Evolutionary conservation across 1,140 invertebrate genomes (phyloP).

Genomic region (Rhizoglyphus robini): DNA sequence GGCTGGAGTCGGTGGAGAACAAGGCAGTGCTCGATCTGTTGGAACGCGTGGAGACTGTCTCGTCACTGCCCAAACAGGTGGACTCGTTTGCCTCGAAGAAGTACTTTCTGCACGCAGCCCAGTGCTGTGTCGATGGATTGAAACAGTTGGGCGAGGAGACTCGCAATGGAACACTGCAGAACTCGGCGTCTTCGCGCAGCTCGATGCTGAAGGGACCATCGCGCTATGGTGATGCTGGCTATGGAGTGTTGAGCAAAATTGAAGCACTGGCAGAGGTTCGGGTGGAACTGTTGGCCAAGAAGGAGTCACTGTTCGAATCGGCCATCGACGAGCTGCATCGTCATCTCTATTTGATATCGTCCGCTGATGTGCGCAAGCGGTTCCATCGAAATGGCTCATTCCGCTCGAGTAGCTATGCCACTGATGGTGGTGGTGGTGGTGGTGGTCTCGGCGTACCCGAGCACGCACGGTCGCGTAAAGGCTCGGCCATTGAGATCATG

Average conservation of each 20-base stretch:
- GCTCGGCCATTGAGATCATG: background rate
- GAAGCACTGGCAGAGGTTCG: conserved; percentile 64
- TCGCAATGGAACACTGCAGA: background rate
- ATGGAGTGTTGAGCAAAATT: conserved; percentile 34
- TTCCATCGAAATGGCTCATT: conserved; percentile 26
- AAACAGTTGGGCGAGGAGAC: background rate
- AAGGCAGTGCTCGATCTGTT: conserved; percentile 72
- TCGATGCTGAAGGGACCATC: background rate
- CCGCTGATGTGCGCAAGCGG: conserved; percentile 31
- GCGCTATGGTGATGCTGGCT: background rate
- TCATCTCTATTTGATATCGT: conserved; percentile 47
- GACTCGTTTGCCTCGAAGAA: conserved; percentile 53
- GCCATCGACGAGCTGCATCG: conserved; percentile 55
- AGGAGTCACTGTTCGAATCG: conserved; percentile 53
- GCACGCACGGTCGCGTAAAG: background rate
- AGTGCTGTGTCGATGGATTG: conserved; percentile 46
- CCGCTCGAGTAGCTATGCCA: background rate
- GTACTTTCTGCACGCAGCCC: conserved; percentile 71
- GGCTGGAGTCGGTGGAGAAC: conserved; percentile 81
- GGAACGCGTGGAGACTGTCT: conserved; percentile 69
- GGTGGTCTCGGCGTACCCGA: background rate
- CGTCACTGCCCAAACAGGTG: conserved; percentile 59
- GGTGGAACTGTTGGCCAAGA: conserved; percentile 52
- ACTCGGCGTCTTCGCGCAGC: background rate
- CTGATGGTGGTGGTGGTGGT: no score